phyloP scores from a whole-genome alignment of 2,888 invertebrate species.

The Aphidoletes aphidimyza region DNA sequence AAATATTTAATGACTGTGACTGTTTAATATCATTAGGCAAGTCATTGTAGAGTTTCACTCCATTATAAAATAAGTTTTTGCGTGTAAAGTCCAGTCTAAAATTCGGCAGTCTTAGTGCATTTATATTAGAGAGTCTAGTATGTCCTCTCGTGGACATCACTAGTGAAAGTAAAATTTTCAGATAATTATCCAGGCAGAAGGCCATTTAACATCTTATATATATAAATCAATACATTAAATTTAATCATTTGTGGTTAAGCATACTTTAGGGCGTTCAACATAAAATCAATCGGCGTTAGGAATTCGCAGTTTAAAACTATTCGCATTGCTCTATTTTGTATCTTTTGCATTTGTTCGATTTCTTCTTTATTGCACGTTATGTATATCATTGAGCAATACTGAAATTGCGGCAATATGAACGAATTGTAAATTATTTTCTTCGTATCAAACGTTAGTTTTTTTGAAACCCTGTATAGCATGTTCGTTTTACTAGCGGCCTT shows the following conservation, averaged over 20 bases:
- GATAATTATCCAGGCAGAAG: background rate
- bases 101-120: background rate
- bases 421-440: conserved; percentile 41
- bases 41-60: background rate
- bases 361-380: background rate
- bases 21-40: too few relatives aligned
- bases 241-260: background rate
- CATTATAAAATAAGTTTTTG: background rate
- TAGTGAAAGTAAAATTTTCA: background rate
- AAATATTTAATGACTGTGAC: too few relatives aligned
- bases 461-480: background rate
- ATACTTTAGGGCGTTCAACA: background rate
- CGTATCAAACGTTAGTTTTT: conserved; percentile 19
- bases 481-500: background rate
- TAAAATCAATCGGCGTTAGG: background rate
- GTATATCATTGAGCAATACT: conserved; percentile 29
- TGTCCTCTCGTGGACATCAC: background rate
- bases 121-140: background rate
- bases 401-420: background rate
- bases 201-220: background rate
- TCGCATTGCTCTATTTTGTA: conserved; percentile 43
- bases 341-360: conserved; percentile 20
- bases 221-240: background rate
- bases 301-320: background rate
- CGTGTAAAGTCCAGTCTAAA: background rate